These are phyloP conservation scores for Perodicticus potto DNA, from an alignment of 2,797 vertebrate genomes.

Conservation along the genomic window DNA sequence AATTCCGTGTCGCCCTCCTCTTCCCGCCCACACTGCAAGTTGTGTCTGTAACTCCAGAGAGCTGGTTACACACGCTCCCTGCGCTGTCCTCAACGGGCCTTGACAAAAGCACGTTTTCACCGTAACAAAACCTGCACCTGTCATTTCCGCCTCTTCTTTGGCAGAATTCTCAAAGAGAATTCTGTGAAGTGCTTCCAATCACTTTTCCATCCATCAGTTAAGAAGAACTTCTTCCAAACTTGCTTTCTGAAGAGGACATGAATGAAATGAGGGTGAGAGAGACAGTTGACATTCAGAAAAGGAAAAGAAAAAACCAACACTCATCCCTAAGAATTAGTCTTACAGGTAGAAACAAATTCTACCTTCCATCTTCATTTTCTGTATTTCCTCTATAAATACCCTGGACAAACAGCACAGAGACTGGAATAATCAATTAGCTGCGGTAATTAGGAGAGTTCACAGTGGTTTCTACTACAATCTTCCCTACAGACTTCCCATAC, in stretches of 20 bases:
- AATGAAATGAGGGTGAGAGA: not conserved
- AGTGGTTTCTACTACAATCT: constrained; percentile 32
- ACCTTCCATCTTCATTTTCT: constrained; percentile 15
- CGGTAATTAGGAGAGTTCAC: constrained; percentile 26
- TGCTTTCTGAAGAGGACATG: constrained; percentile 31
- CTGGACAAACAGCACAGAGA: constrained; percentile 32
- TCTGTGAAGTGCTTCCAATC: constrained; percentile 24
- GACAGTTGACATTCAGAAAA: not conserved
- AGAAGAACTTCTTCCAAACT: constrained; percentile 34
- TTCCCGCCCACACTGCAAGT: not conserved
- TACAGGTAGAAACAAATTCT: not conserved
- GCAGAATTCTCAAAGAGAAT: constrained; percentile 16
- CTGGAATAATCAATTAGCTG: not conserved
- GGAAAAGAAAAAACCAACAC: not conserved
- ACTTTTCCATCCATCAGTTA: not conserved
- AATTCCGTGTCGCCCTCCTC: not conserved
- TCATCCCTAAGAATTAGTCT: not conserved
- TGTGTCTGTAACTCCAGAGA: not conserved
- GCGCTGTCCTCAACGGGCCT: not conserved
- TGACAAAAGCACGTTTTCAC: not conserved
- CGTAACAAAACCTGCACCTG: not conserved
- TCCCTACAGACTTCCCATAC: not conserved
- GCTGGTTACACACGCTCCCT: not conserved
- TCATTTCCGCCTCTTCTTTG: not conserved
- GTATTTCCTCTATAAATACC: constrained; percentile 6